Evolutionary conservation across 2,797 vertebrate genomes (phyloP).

Genomic region (Pagetopsis macropterus): DNA sequence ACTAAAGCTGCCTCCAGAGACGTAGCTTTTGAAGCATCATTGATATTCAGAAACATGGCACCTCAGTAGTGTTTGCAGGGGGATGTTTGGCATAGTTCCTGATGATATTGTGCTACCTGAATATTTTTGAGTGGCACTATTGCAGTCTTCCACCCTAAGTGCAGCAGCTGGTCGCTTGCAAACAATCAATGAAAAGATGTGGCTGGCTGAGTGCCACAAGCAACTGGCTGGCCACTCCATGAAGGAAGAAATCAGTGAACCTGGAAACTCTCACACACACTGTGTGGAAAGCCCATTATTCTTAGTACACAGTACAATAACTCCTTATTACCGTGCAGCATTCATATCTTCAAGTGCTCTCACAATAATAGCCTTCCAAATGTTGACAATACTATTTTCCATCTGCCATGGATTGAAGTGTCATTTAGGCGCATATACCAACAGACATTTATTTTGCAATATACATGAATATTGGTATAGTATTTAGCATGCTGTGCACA

Average conservation of each 20-base stretch:
- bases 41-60: too few species aligned
- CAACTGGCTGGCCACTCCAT: conserved; percentile 36
- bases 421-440: conserved; percentile 56
- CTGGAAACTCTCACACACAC: conserved; percentile 31
- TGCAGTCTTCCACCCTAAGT: conserved; percentile 14
- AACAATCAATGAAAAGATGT: conserved; percentile 45
- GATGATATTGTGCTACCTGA: conserved; percentile 20
- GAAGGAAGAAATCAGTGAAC: conserved; percentile 40
- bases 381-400: conserved; percentile 73
- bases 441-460: conserved; percentile 59
- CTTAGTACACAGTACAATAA: conserved; percentile 42
- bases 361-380: conserved; percentile 63
- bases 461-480: conserved; percentile 64
- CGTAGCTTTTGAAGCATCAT: too few species aligned
- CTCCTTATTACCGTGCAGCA: conserved; percentile 53
- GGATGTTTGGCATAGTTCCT: conserved; percentile 15
- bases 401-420: conserved; percentile 59
- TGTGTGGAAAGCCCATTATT: conserved; percentile 56
- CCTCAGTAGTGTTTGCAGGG: too few species aligned
- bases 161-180: conserved; percentile 40
- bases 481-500: conserved; percentile 68
- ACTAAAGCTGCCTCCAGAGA: neutral
- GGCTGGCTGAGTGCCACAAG: conserved; percentile 17
- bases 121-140: conserved; percentile 19
- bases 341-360: conserved; percentile 60